phyloP scores from a whole-genome alignment of 2,113 vertebrate genomes.

The Donacobius atricapilla region DNA sequence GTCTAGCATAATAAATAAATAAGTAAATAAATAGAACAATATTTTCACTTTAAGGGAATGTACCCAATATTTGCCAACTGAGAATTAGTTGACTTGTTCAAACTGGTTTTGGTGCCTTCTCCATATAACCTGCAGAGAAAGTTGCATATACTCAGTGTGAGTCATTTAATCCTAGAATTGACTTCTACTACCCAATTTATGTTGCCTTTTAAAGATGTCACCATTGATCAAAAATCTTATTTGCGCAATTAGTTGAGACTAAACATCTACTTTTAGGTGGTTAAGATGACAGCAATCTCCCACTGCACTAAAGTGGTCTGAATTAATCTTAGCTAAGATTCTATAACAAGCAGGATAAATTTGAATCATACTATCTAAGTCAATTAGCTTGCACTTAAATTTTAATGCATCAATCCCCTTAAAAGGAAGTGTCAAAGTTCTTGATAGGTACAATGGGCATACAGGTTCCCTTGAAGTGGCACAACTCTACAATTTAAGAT shows the following conservation, averaged over 20 bases:
- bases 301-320: neutral
- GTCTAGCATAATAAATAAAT: neutral
- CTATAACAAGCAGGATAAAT: neutral
- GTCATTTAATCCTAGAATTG: neutral
- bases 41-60: neutral
- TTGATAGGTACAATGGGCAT: neutral
- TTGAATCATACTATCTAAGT: neutral
- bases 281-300: neutral
- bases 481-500: neutral
- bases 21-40: neutral
- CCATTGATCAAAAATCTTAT: neutral
- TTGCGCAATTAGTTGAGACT: neutral
- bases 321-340: neutral
- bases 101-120: neutral
- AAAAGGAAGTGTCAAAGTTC: neutral
- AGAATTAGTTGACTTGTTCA: neutral
- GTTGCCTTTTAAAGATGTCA: neutral
- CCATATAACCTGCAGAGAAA: neutral
- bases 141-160: accelerated
- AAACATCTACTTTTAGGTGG: neutral
- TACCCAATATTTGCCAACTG: neutral
- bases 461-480: neutral
- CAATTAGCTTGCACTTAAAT: neutral
- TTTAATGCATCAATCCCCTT: neutral
- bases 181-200: neutral